These are phyloP conservation scores for Odontamblyopus rebecca DNA, from an alignment of 2,797 vertebrate species.

Conservation along the genomic window DNA sequence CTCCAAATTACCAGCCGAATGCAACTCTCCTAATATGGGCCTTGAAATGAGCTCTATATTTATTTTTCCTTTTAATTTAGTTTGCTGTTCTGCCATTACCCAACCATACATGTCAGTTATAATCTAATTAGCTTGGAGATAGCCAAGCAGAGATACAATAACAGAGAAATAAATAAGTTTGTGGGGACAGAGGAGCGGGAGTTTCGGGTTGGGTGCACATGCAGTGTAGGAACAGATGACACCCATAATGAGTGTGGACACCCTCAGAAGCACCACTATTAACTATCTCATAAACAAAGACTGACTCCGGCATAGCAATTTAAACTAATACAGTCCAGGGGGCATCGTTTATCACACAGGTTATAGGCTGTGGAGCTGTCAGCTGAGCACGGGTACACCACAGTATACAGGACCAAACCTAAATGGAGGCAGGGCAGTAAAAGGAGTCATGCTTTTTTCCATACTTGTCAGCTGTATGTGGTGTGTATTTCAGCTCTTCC, in stretches of 20 bases:
- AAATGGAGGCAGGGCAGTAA: background rate
- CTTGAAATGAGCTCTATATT: conserved; percentile 12
- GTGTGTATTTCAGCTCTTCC: background rate
- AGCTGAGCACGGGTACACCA: background rate
- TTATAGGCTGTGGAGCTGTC: conserved; percentile 15
- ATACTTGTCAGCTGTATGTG: background rate
- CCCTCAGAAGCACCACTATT: conserved; percentile 44
- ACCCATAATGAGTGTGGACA: conserved; percentile 52
- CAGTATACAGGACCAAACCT: background rate
- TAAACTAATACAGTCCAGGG: conserved; percentile 8
- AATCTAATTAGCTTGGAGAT: conserved; percentile 44
- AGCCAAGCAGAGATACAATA: conserved; percentile 26
- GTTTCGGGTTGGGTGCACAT: conserved; percentile 17
- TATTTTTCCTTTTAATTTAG: conserved; percentile 22
- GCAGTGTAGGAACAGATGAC: conserved; percentile 32
- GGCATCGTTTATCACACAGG: conserved; percentile 37
- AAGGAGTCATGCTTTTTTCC: background rate
- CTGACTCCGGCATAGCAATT: conserved; percentile 38
- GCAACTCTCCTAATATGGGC: background rate
- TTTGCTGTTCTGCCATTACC: conserved; percentile 16
- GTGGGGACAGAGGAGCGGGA: conserved; percentile 3
- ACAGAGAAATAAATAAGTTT: conserved; percentile 24
- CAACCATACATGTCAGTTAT: conserved; percentile 22
- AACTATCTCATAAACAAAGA: conserved; percentile 55
- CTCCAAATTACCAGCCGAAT: conserved; percentile 16